phyloP scores from a whole-genome alignment of 2,113 vertebrate genomes.

The Coreoperca whiteheadi region DNA sequence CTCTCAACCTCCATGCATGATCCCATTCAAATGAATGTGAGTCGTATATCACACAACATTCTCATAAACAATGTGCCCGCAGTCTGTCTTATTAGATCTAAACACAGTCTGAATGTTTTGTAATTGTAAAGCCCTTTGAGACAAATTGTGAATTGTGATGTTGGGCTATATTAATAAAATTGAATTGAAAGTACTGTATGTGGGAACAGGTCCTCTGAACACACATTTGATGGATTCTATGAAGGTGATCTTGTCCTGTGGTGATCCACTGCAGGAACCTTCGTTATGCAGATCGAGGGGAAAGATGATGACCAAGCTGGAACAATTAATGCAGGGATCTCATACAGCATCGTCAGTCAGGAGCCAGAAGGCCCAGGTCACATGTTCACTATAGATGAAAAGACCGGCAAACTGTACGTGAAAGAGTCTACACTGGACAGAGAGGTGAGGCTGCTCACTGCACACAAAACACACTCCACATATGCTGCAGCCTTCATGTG shows the following conservation, averaged over 20 bases:
- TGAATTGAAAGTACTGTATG: neutral
- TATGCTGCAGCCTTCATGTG: neutral
- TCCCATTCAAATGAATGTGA: neutral
- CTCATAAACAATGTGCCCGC: too few species aligned
- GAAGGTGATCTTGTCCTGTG: neutral
- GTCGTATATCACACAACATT: neutral
- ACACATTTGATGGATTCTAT: neutral
- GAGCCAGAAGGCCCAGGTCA: slow-evolving; percentile 56
- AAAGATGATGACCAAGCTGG: slow-evolving; percentile 74
- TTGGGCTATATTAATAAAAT: too few species aligned
- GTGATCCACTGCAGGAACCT: slow-evolving; percentile 66
- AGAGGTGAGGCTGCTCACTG: slow-evolving; percentile 73
- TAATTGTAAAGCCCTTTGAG: too few species aligned
- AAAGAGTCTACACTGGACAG: slow-evolving; percentile 78
- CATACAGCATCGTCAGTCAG: slow-evolving; percentile 79
- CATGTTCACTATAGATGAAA: slow-evolving; percentile 75
- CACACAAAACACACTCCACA: neutral
- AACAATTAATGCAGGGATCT: slow-evolving; percentile 72
- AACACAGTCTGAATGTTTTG: too few species aligned
- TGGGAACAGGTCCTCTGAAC: neutral
- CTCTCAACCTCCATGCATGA: too few species aligned
- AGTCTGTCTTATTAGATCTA: neutral
- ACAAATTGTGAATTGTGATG: too few species aligned
- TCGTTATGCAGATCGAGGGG: slow-evolving; percentile 75
- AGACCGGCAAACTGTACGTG: slow-evolving; percentile 76